Conservation (phyloP, 2,888 invertebrate genomes). For the Trimorus sp. region DNA sequence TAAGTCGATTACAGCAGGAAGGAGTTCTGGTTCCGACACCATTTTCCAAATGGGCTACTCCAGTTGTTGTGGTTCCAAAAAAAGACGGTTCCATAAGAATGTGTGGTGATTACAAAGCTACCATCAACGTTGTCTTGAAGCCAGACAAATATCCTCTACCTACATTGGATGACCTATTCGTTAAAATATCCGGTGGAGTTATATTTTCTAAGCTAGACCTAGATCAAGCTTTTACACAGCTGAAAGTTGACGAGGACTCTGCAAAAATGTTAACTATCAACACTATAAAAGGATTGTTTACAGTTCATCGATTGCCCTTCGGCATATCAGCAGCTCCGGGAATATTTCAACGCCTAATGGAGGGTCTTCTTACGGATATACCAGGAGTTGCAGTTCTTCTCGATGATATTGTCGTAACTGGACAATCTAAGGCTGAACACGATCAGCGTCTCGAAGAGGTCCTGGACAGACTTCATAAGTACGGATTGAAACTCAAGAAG, state of each 20-base stretch:
- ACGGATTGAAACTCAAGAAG: slow-evolving; percentile 11
- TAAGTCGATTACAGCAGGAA: too few relatives aligned
- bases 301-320: slow-evolving; percentile 69
- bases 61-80: slow-evolving; percentile 2
- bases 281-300: slow-evolving; percentile 25
- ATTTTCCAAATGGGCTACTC: slow-evolving; percentile 23
- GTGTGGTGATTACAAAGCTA: slow-evolving; percentile 37
- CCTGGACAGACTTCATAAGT: slow-evolving; percentile 11
- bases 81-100: slow-evolving; percentile 8
- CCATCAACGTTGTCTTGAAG: slow-evolving; percentile 4
- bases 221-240: slow-evolving; percentile 25
- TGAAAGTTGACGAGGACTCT: slow-evolving; percentile 1
- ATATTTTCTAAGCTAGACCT: slow-evolving; percentile 36
- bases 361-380: slow-evolving; percentile 32
- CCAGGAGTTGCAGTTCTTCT: slow-evolving; percentile 15
- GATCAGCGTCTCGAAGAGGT: slow-evolving; percentile 21
- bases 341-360: slow-evolving; percentile 63
- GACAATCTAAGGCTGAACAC: slow-evolving; percentile 9
- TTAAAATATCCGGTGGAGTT: slow-evolving; percentile 17
- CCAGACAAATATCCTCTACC: slow-evolving; percentile 32
- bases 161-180: slow-evolving; percentile 21
- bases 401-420: slow-evolving; percentile 27
- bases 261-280: slow-evolving; percentile 11
- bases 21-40: slow-evolving; percentile 1
- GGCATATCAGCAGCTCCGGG: slow-evolving; percentile 64